Conservation (phyloP, 1,140 invertebrate genomes). For the Nasonia vitripennis region DNA sequence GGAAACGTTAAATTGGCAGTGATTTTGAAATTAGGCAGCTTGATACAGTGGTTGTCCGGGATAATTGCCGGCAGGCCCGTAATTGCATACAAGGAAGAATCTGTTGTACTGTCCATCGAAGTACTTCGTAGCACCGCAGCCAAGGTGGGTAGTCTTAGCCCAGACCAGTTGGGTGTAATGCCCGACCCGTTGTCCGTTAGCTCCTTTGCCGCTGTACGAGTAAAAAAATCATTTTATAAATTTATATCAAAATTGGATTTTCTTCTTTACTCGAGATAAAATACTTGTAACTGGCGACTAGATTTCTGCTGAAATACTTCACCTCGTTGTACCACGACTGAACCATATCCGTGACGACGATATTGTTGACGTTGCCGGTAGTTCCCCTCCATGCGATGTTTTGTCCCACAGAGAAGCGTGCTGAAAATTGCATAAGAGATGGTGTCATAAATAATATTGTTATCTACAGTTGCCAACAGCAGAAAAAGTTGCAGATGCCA, state of each 20-base stretch:
- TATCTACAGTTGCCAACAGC: no score
- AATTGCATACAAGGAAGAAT: slow-evolving; percentile 67
- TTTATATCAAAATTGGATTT: no score
- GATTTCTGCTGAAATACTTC: slow-evolving; percentile 14
- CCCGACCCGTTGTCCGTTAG: slow-evolving; percentile 39
- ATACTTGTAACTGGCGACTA: slow-evolving; percentile 30
- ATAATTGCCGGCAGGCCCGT: slow-evolving; percentile 69
- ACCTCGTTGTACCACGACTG: slow-evolving; percentile 53
- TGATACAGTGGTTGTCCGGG: slow-evolving; percentile 39
- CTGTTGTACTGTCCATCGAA: background rate
- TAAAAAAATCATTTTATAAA: no score
- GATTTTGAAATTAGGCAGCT: background rate
- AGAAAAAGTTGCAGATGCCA: no score
- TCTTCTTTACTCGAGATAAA: no score
- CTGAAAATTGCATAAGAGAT: background rate
- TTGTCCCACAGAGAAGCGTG: slow-evolving; percentile 46
- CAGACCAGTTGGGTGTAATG: slow-evolving; percentile 71
- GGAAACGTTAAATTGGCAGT: no score
- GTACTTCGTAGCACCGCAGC: slow-evolving; percentile 59
- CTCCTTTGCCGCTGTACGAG: no score
- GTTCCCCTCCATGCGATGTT: slow-evolving; percentile 43
- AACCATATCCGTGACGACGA: slow-evolving; percentile 16
- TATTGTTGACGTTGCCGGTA: background rate
- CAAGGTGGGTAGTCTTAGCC: slow-evolving; percentile 69
- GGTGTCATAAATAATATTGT: no score